Base-by-base conservation (phyloP, 2,797 vertebrate genomes). In the Acanthurus tractus region DNA sequence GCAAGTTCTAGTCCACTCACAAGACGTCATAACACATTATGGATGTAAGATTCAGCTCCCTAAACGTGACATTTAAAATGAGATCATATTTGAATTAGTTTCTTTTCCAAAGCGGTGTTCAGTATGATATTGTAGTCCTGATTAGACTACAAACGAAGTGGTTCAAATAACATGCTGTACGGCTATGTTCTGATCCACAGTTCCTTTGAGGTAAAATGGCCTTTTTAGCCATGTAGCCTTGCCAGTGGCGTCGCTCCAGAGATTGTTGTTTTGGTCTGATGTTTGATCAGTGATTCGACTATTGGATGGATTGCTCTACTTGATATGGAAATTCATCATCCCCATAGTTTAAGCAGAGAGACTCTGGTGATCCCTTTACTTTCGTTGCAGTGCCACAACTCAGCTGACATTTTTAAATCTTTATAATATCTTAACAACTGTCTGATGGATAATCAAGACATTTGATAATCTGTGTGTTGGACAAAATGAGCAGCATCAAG, bases 31-130 rank as follows among this genome's bases (percentile, higher is more conserved):
- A 50, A 20, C 13, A 52, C 52, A 40, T 4, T n/a, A 34, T 14
- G 55, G 48, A 70, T 18, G 18, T 34, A 50, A 11, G 48, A 40
- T 56, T 20, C 44, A 49, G 70, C 34, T 49, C 53, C 38, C 38
- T 3, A 9, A 22, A 23, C 6, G 29, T 49, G 44, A 40, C 20
- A n/a, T 50, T 46, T 63, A 17, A 71, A 36, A 13, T 29, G 38
- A 61, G 15, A 50, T 12, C 14, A 20, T 11, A 29, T 34, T 14
- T 14, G 20, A 42, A 42, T 0, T 3, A n/a, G 25, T 61, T 10
- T 18, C 15, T 8, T 45, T 44, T 45, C 22, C 29, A 25, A 46
- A 62, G 10, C 17, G 49, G 22, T 29, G 25, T 48, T 48, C 8
- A 20, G 13, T 4, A 3, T n/a, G 23, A 34, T 63, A n/a, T 23